Percentiles rank a stretch among this genome's conserved stretches.
phyloP scores from a whole-genome alignment of 1,140 invertebrate genomes.

The Epicauta chinensis region DNA sequence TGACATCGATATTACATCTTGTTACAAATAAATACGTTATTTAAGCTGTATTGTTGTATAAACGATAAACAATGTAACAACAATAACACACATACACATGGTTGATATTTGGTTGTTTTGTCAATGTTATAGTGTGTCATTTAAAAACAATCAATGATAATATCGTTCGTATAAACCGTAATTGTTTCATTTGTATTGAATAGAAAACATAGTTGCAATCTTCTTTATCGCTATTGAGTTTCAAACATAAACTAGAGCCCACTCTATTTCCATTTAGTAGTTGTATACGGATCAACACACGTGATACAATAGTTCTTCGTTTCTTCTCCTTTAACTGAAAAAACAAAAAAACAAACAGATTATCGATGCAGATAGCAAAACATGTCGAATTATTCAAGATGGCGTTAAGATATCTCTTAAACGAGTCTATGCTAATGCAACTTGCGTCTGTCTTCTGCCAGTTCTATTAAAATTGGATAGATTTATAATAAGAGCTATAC shows the following conservation, averaged over 20 bases:
- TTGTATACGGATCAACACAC: conserved; percentile 29
- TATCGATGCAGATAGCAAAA: conserved; percentile 34
- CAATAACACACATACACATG: too few relatives aligned
- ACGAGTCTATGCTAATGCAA: conserved; percentile 27
- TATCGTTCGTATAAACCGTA: conserved; percentile 18
- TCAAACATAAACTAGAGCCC: conserved; percentile 32
- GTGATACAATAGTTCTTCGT: conserved; percentile 35
- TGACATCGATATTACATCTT: conserved; percentile 11
- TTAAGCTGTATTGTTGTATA: conserved; percentile 6
- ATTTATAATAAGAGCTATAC: conserved; percentile 22
- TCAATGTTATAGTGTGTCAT: conserved; percentile 8
- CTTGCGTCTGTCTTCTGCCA: conserved; percentile 19
- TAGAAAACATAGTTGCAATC: conserved; percentile 20
- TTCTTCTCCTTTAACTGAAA: too few relatives aligned
- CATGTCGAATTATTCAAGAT: conserved; percentile 38
- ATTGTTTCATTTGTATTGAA: conserved; percentile 24
- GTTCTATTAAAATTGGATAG: conserved; percentile 24
- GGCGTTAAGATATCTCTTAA: conserved; percentile 31
- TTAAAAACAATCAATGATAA: conserved; percentile 25
- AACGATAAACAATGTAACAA: conserved; percentile 1
- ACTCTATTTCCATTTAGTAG: conserved; percentile 37
- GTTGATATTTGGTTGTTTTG: conserved; percentile 1
- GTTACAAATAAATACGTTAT: not conserved
- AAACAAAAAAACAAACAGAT: conserved; percentile 25
- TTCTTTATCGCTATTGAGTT: conserved; percentile 26